Evolutionary conservation across 2,888 invertebrate genomes (phyloP), one percentile per base, ranked within the genome.

Genomic region (Nomada goodeniana): DNA sequence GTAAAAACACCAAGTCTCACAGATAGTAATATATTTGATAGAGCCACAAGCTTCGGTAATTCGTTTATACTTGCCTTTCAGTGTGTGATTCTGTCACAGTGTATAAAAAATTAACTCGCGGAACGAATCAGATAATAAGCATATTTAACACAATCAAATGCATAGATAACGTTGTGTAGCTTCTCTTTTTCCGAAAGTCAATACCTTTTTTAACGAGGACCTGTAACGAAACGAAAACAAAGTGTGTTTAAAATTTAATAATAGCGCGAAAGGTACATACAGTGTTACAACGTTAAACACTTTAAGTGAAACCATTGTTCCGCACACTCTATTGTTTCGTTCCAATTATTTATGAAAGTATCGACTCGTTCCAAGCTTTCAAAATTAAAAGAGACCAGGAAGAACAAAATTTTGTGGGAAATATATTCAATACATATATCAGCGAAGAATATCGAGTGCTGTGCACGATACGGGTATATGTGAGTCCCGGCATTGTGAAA

Each of bases 401-500:
- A 23, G 10, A 2, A 13, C 20, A 60, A 50, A 55, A 15, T n/a
- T 11, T 4, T 72, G 42, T 5, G 61, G 44, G 36, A 36, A 26
- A 50, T 52, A 47, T 79, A 60, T 42, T 47, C 47, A n/a, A 2
- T 20, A 69, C 53, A 61, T 23, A n/a, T 52, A 36, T 36, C 36
- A 7, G 36, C 36, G 29, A 47, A 26, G 36, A 59, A 42, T 53
- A 59, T 65, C 4, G 7, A 53, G 55, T 29, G 61, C 42, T 15
- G 47, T 47, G 42, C 23, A 15, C 26, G 20, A 29, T 73, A 13
- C 23, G 44, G 44, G 59, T 74, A 29, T 20, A 53, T 20, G 73
- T 57, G 78, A 78, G 65, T 52, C 70, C 75, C 83, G 83, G 83
- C 75, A 73, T 69, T 61, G 69, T 68, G 71, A 36, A n/a, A 69